Conservation (phyloP, 2,113 vertebrate species). For the Ophthalmolycus amberensis region DNA sequence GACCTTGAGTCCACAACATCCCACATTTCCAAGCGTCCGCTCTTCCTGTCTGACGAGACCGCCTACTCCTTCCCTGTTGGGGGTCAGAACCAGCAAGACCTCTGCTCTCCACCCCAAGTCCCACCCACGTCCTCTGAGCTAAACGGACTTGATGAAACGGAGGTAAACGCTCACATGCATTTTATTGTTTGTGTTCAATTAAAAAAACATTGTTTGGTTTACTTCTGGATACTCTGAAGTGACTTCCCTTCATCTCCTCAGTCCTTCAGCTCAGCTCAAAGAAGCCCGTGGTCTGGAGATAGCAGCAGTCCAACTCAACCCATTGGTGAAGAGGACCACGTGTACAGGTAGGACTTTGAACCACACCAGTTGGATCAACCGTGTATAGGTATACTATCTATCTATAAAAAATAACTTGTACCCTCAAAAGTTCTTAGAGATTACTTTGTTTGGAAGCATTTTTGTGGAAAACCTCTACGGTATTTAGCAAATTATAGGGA, state of each 20-base stretch:
- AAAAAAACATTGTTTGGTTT: neutral
- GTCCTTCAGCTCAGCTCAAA: constrained; percentile 79
- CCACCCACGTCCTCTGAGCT: constrained; percentile 85
- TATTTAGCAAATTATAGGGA: neutral
- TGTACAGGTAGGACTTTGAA: constrained; percentile 88
- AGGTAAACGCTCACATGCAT: constrained; percentile 76
- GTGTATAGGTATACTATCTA: neutral
- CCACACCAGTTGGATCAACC: neutral
- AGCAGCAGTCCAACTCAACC: constrained; percentile 78
- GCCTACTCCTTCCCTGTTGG: constrained; percentile 91
- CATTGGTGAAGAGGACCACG: constrained; percentile 90
- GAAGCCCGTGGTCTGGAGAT: constrained; percentile 82
- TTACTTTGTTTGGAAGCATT: neutral
- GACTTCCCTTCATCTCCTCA: constrained; percentile 57
- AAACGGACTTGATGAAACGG: constrained; percentile 90
- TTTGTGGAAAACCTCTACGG: neutral
- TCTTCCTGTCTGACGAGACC: constrained; percentile 91
- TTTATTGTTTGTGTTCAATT: neutral
- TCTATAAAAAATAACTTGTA: neutral
- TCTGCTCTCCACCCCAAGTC: constrained; percentile 84
- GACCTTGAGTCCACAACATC: constrained; percentile 98
- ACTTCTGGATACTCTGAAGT: neutral
- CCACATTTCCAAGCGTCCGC: constrained; percentile 92
- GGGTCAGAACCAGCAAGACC: constrained; percentile 87
- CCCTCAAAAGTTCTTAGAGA: neutral